Evolutionary conservation across 2,888 invertebrate species (phyloP), one percentile per base, ranked within the genome.

Genomic region (Agrochola lota): DNA sequence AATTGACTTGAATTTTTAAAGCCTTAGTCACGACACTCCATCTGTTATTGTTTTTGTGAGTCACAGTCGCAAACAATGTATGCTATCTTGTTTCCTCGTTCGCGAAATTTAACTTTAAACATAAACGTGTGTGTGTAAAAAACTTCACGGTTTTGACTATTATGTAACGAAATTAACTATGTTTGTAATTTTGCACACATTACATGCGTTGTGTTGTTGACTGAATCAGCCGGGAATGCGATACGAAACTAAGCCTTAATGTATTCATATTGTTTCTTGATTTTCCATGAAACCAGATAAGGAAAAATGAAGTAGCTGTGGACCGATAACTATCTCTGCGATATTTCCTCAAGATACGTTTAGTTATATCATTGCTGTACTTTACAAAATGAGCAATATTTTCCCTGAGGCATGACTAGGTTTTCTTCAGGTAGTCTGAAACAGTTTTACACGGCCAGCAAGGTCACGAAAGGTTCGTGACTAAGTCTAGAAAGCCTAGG

Each of bases 1-100:
- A 95, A 95, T 94, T 95, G 94, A 92, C 91, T 93, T 93, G 93
- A 94, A 95, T 95, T 94, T 95, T 95, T 95, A 92, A 94, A 93
- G 91, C 89, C 93, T 96, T 95, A 96, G 95, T 96, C 96, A 95
- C 93, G 91, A 89, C 83, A 89, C 87, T 85, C 89, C 91, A 93
- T 91, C 92, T 94, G 92, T 90, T 89, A 88, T 90, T 91, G 91
- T 92, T 91, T 91, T 92, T 92, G 92, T 96, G 96, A 96, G 89
- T 96, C 95, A 96, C 91, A 89, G 89, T 91, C 81, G 83, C 91
- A 89, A 91, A 93, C 92, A 93, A 92, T 91, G 91, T 91, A 85
- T 85, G 87, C 89, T 87, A 83, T 88, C 87, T 83, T 85, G 89
- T 93, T 94, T 94, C 92, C 93, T 93, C 88, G 86, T 91, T 91